Evolutionary conservation across 2,113 vertebrate species (phyloP), one percentile per base, ranked within the genome.

Genomic region (Sphaerodactylus townsendi): DNA sequence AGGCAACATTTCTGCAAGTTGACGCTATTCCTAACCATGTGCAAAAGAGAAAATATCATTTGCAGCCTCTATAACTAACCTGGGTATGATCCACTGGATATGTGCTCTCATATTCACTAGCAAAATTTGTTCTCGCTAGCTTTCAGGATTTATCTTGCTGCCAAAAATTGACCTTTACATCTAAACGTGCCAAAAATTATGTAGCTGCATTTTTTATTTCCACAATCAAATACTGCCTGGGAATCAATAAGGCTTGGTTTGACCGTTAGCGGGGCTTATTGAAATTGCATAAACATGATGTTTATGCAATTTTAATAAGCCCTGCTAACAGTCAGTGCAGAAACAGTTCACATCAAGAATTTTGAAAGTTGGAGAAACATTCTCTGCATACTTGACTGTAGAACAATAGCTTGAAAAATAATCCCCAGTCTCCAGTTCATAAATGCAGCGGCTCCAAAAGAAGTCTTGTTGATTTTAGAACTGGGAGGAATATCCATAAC

Each of bases 381-480:
- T 69, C 84, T n/a, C 72, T 71, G 81, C 86, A 88, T 0, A 39
- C 35, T 35, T 11, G 19, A 86, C 77, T 79, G 78, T 91, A 65
- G 84, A 87, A 75, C 84, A 80, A 1, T 37, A 50, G 23, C 83
- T 91, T 88, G 44, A 50, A 79, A 91, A 87, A 80, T 88, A 90
- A 80, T 69, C 86, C 39, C 65, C 66, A 81, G 85, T 53, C 21
- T 7, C n/a, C 8, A 39, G 3, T n/a, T 76, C 13, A n/a, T 64
- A 73, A 73, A 82, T 46, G 5, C 21, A 64, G 25, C 15, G 48
- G 37, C 3, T 5, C 68, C 17, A 10, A 69, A 69, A 35, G 68
- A 69, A 69, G 2, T 69, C 6, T 37, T 35, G 35, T 37, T 69
- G 68, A 39, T 69, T 69, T 69, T 69, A 69, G 33, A n/a, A 21